Evolutionary conservation across 2,113 vertebrate genomes (phyloP).

Genomic region (Amia ocellicauda): DNA sequence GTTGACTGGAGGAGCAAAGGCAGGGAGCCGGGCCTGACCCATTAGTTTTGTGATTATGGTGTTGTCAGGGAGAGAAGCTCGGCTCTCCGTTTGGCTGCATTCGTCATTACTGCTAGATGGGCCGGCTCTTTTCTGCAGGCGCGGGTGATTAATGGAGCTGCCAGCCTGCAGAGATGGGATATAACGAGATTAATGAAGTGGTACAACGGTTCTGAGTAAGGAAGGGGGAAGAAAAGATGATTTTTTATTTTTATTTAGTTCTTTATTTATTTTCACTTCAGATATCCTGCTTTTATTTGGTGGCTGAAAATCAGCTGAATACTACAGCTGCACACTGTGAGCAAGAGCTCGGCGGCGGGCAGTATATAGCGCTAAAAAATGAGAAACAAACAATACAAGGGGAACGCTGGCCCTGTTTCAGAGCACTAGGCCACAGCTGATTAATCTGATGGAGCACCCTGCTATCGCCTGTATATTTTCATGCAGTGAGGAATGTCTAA

Average conservation of each 20-base stretch:
- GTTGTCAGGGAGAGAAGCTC: neutral
- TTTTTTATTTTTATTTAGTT: slow-evolving; percentile 12
- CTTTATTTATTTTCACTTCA: slow-evolving; percentile 3
- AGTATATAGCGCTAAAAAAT: too few species aligned
- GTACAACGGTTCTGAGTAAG: neutral
- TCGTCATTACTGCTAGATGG: neutral
- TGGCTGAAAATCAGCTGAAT: neutral
- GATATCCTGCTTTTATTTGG: neutral
- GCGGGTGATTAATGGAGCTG: slow-evolving; percentile 26
- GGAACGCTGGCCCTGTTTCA: too few species aligned
- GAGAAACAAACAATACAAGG: too few species aligned
- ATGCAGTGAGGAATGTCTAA: too few species aligned
- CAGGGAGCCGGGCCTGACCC: slow-evolving; percentile 3
- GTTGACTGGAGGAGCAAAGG: neutral
- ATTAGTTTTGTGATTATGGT: neutral
- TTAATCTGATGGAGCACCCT: too few species aligned
- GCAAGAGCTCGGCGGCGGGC: too few species aligned
- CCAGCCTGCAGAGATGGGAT: neutral
- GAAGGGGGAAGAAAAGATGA: slow-evolving; percentile 8
- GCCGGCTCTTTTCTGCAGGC: neutral
- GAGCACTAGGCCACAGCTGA: too few species aligned
- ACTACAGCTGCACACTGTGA: too few species aligned
- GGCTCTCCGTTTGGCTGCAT: neutral
- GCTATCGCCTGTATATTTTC: too few species aligned
- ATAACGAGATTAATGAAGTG: slow-evolving; percentile 29